Base-by-base conservation (phyloP, 2,888 invertebrate species). In the Andrena camellia region DNA sequence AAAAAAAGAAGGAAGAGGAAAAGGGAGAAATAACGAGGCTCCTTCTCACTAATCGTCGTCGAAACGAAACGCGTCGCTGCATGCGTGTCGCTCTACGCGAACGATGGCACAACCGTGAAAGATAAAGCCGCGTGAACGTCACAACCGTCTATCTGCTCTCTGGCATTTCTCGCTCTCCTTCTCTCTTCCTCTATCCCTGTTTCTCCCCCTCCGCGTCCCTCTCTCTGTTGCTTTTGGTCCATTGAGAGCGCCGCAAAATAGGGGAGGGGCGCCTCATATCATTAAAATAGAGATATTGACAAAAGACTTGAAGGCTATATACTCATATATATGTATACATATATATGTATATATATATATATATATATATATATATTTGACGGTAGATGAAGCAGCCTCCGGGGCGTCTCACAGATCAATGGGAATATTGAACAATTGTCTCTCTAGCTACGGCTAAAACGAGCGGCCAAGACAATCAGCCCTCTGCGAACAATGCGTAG, bases 401-500 rank as follows among this genome's bases (percentile, higher is more conserved):
- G 82, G 86, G 91, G 89, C 90, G 91, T 92, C 92, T 91, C 92
- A 90, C 92, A 93, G 93, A 94, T 94, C 94, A 94, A 94, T 94
- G 93, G 92, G 91, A 94, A 94, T 94, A 94, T 94, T 94, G 94
- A 94, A 94, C 94, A 93, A 94, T 94, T 94, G 94, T 94, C 93
- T 93, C 89, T 90, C 92, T 91, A 91, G 93, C 91, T 92, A 93
- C 93, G 92, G 90, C 83, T 91, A 92, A 92, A 93, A 93, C 91
- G 93, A 92, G 93, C 91, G 93, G 90, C 92, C 92, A 93, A 94
- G 94, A 94, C 94, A 94, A 94, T 94, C 94, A 93, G 92, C 93
- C 89, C 92, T 90, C 91, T 84, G 84, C 90, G 92, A 93, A 94
- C 93, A 93, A 93, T 94, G 92, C 93, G 91, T 92, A 91, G 93